Conservation (phyloP, 2,797 vertebrate genomes). For the Leptodactylus fallax region DNA sequence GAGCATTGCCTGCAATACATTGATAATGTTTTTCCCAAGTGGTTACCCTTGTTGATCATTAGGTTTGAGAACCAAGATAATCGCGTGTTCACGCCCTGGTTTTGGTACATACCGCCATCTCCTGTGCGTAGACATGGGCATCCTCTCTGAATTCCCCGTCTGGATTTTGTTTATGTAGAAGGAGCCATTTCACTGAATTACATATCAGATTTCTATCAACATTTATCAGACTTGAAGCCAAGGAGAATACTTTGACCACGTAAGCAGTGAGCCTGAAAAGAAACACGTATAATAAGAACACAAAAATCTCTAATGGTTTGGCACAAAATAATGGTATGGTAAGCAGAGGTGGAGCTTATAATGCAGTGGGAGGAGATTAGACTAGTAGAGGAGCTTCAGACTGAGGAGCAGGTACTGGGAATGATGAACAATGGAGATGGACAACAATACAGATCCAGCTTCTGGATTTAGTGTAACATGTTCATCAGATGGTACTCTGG, state of each 20-base stretch:
- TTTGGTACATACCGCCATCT: constrained; percentile 68
- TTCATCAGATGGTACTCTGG: too few relatives aligned
- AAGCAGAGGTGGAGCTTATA: background rate
- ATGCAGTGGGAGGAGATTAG: too few relatives aligned
- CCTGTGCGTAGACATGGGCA: constrained; percentile 64
- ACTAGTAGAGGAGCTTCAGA: too few relatives aligned
- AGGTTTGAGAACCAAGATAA: background rate
- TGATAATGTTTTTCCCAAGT: too few relatives aligned
- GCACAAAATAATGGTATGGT: background rate
- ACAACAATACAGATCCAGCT: too few relatives aligned
- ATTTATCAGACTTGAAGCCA: constrained; percentile 70
- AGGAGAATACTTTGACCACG: constrained; percentile 77
- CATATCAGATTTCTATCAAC: constrained; percentile 70
- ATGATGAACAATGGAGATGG: too few relatives aligned
- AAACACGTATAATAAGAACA: too few relatives aligned
- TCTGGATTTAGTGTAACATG: too few relatives aligned
- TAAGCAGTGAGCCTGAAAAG: constrained; percentile 80
- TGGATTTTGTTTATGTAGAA: constrained; percentile 65
- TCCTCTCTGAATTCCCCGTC: constrained; percentile 74
- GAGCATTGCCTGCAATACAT: too few relatives aligned
- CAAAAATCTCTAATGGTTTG: too few relatives aligned
- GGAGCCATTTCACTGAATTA: constrained; percentile 74
- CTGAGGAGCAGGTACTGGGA: too few relatives aligned
- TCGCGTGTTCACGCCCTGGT: background rate
- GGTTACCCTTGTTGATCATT: too few relatives aligned